Evolutionary conservation across 2,888 invertebrate species (phyloP), one percentile per base, ranked within the genome.

Genomic region (Chymomyza amoena): DNA sequence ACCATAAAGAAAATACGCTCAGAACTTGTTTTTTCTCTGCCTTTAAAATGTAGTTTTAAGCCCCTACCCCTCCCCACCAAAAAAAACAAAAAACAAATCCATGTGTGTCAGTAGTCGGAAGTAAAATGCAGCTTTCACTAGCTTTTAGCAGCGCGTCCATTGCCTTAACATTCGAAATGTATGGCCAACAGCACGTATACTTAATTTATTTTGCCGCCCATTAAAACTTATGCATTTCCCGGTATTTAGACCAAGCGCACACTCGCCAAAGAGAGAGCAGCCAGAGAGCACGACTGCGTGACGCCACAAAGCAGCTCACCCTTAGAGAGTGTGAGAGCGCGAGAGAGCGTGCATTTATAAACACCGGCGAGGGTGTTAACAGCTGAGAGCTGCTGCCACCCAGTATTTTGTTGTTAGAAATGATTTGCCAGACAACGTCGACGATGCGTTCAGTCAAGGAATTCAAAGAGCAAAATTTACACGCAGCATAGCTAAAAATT

Each of bases 401-500:
- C 87, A 70, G 63, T 83, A 88, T 83, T 83, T 76, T 66, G 69
- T 64, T 83, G 73, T 66, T 78, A 59, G 70, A 70, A 73, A 64
- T 62, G 72, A 79, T 69, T 64, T 64, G 81, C 70, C 72, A 78
- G 77, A 72, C 77, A 79, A 76, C 85, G 68, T 72, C 72, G 69
- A 65, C 80, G 72, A 1, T 69, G 63, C 73, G 57, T 25, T 18
- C 60, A 13, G 54, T 28, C 62, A 59, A 64, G 62, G 66, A 50
- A 60, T 32, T 51, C 65, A 75, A 45, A 79, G 73, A 88, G 87
- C 78, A 76, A 75, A 81, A 72, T 64, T 18, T 68, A 69, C 72
- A 82, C 76, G 76, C 85, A 82, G 79, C 85, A 81, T 79, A 77
- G 81, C 79, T 81, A 70, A 45, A 81, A 88, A 88, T 80, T 88